Evolutionary conservation across 2,113 vertebrate genomes (phyloP), one percentile per base, ranked within the genome.

Genomic region (Tachycineta bicolor): DNA sequence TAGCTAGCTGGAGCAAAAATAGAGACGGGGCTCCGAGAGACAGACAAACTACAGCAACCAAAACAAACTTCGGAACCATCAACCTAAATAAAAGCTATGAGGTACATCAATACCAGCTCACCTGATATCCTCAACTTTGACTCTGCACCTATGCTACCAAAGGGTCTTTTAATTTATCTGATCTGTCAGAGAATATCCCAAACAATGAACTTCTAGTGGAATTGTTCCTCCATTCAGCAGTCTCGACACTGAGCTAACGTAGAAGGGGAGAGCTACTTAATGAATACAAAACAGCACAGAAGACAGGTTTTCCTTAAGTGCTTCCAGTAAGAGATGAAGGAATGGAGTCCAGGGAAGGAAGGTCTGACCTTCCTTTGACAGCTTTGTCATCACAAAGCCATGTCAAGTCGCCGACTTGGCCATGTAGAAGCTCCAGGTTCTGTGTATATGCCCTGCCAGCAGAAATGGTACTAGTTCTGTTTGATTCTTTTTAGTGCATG

Each of bases 321-420:
- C 22, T 87, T 93, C 83, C n/a, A 55, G 58, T 8, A 86, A 60
- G n/a, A 43, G 37, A n/a, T 23, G 56, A 75, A 84, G 58, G 37
- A 70, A 37, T 19, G 2, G 68, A 76, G 20, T 73, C 41, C 28
- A 41, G 37, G 28, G 12, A 71, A 73, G 9, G 8, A 49, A 76
- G 41, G 20, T 37, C 59, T 3, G 4, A 34, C 5, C 3, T 37
- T 37, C 37, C 37, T 37, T 37, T 37, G 37, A 39, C 0, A 0
- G 25, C 37, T 82, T 78, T 76, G 24, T 47, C 65, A 47, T 33
- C 50, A 37, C 0, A 0, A 0, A 85, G 41, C n/a, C 10, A 4
- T n/a, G 19, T 53, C 28, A 65, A 39, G 43, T 58, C 62, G 79
- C 37, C 0, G 0, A 3, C 39, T 49, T 1, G 0, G 19, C 33